phyloP scores from a whole-genome alignment of 1,140 invertebrate genomes.

The Pissodes strobi region DNA sequence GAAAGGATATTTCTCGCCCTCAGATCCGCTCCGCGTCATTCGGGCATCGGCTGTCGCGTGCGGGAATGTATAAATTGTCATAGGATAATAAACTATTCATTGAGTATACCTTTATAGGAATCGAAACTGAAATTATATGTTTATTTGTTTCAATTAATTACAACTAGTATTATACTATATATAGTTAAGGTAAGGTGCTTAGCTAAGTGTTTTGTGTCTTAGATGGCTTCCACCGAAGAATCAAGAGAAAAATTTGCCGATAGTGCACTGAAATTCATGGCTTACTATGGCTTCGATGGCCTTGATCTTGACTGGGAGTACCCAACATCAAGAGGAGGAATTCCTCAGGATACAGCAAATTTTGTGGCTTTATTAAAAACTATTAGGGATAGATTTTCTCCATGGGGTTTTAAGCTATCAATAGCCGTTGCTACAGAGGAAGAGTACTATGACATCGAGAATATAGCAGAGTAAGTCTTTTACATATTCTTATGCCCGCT shows the following conservation, averaged over 20 bases:
- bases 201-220: conserved; percentile 17
- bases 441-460: conserved; percentile 61
- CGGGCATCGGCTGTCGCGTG: too few species aligned
- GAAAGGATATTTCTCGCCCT: too few species aligned
- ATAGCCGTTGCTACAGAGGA: conserved; percentile 60
- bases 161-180: background rate
- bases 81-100: too few species aligned
- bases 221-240: conserved; percentile 55
- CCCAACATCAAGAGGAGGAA: conserved; percentile 68
- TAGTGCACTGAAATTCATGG: conserved; percentile 63
- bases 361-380: conserved; percentile 59
- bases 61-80: too few species aligned
- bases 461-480: conserved; percentile 53
- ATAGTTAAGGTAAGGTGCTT: conserved; percentile 23
- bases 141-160: too few species aligned
- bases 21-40: too few species aligned
- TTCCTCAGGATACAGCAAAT: conserved; percentile 58
- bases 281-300: conserved; percentile 75
- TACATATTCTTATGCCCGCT: too few species aligned
- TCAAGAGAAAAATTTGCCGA: conserved; percentile 62
- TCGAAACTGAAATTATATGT: too few species aligned
- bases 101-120: too few species aligned
- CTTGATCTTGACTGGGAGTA: conserved; percentile 87
- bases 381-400: conserved; percentile 58
- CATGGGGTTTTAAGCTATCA: conserved; percentile 56